phyloP scores from a whole-genome alignment of 2,113 vertebrate species.

The Sylvia atricapilla region DNA sequence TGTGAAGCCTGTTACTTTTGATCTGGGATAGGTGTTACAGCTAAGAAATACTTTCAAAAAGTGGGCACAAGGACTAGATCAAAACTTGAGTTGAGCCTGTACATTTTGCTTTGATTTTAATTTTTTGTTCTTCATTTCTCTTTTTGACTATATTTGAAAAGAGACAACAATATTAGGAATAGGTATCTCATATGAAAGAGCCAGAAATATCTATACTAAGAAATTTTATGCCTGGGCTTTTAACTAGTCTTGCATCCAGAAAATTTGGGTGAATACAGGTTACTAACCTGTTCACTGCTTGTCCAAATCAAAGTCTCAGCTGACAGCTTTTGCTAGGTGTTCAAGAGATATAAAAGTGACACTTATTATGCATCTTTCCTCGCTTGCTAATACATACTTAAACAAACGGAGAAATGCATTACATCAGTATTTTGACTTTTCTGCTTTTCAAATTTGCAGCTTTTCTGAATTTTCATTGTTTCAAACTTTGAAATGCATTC shows the following conservation, averaged over 20 bases:
- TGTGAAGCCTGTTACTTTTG: neutral
- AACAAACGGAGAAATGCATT: neutral
- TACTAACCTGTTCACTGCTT: neutral
- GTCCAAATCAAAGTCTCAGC: neutral
- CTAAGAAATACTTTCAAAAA: neutral
- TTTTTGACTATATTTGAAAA: neutral
- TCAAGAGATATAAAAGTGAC: neutral
- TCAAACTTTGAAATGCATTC: neutral
- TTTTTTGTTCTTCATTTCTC: neutral
- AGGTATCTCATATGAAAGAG: neutral
- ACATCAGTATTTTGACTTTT: neutral
- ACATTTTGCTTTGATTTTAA: neutral
- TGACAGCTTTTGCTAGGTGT: neutral
- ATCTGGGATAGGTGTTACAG: neutral
- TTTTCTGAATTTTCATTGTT: neutral
- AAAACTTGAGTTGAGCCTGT: neutral
- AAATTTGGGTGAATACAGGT: neutral
- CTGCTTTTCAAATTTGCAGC: neutral
- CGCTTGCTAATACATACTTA: neutral
- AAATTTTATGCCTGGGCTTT: neutral
- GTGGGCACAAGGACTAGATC: neutral
- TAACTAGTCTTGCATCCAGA: neutral
- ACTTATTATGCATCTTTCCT: neutral
- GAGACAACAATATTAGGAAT: neutral
- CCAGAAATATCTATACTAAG: neutral